Conservation (phyloP, 2,888 invertebrate species). For the Mesoligia furuncula region DNA sequence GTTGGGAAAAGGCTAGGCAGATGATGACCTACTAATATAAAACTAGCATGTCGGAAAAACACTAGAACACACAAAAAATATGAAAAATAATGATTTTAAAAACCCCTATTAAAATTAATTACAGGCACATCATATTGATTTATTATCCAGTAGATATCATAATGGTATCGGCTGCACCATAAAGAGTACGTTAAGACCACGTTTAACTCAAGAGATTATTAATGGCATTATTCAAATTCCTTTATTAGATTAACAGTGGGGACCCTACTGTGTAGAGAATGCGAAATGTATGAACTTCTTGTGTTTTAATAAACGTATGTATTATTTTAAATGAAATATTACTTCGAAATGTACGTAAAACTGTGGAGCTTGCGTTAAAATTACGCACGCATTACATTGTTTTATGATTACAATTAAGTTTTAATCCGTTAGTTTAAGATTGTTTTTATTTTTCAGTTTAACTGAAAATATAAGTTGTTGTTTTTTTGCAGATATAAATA, state of each 20-base stretch:
- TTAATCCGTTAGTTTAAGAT: conserved; percentile 17
- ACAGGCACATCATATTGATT: conserved; percentile 69
- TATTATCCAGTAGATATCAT: conserved; percentile 67
- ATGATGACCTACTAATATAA: background rate
- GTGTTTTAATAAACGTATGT: conserved; percentile 63
- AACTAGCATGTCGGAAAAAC: background rate
- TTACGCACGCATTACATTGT: conserved; percentile 31
- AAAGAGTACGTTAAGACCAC: conserved; percentile 64
- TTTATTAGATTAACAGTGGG: conserved; percentile 88
- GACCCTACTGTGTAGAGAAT: conserved; percentile 84
- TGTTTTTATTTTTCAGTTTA: background rate
- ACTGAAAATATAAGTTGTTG: no score
- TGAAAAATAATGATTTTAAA: conserved; percentile 31
- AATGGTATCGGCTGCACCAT: conserved; percentile 68
- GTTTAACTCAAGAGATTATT: conserved; percentile 77
- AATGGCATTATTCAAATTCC: conserved; percentile 87
- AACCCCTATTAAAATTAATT: conserved; percentile 62
- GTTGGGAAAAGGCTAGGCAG: no score
- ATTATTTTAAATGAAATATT: conserved; percentile 62
- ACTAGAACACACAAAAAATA: conserved; percentile 13
- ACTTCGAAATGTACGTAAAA: conserved; percentile 48
- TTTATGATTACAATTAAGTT: conserved; percentile 48
- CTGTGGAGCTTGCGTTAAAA: conserved; percentile 38
- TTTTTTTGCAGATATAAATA: no score
- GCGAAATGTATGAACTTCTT: conserved; percentile 74